Conservation (phyloP, 2,888 invertebrate species). For the Deilephila porcellus region DNA sequence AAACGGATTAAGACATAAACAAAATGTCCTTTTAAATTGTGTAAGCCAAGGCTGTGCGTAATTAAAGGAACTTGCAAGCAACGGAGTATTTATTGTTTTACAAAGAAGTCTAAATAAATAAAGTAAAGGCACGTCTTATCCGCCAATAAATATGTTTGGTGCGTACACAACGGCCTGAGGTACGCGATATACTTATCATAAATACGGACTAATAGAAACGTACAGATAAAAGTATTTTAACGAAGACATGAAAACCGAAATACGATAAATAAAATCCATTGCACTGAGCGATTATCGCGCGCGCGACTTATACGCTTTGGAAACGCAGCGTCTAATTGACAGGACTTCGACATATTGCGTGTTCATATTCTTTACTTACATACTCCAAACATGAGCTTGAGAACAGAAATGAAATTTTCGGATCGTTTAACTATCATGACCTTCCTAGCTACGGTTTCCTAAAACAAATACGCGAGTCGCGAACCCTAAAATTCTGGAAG, state of each 20-base stretch:
- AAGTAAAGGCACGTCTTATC: background rate
- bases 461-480: too few relatives aligned
- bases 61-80: background rate
- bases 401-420: too few relatives aligned
- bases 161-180: background rate
- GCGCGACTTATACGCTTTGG: background rate
- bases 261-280: constrained; percentile 22
- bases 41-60: background rate
- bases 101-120: background rate
- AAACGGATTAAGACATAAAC: background rate
- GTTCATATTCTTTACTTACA: background rate
- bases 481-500: too few relatives aligned
- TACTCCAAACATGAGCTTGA: too few relatives aligned
- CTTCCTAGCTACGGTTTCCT: too few relatives aligned
- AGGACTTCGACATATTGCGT: background rate
- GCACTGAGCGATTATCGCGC: background rate
- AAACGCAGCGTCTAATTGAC: background rate
- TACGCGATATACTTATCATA: constrained; percentile 20
- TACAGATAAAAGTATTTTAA: constrained; percentile 29
- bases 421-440: too few relatives aligned
- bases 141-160: constrained; percentile 16
- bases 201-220: constrained; percentile 22
- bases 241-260: constrained; percentile 36
- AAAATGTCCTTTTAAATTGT: background rate
- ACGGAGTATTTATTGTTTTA: background rate